A percentile compares a stretch with the other conserved stretches of the same genome.
phyloP scores from a whole-genome alignment of 2,797 vertebrate genomes.

The Diceros bicornis region DNA sequence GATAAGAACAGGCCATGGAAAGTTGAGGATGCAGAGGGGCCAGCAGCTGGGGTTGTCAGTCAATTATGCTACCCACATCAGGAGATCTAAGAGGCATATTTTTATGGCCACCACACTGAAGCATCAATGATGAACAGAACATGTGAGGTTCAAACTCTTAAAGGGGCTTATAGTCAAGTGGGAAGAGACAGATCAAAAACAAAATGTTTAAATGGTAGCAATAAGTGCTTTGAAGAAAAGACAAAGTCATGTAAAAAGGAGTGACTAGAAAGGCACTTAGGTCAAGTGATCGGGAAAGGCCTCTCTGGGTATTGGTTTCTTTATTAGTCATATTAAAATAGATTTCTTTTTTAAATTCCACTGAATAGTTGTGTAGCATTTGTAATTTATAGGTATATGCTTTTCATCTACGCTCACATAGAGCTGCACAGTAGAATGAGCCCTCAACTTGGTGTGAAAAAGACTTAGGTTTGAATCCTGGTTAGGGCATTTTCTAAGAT shows the following conservation, averaged over 20 bases:
- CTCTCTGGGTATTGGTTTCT: background rate
- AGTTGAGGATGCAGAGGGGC: background rate
- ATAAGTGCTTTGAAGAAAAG: background rate
- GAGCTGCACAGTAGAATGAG: background rate
- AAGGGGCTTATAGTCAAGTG: background rate
- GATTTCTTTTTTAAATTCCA: background rate
- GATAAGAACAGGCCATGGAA: background rate
- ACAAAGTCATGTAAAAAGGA: background rate
- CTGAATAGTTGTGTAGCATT: background rate
- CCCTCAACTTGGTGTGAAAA: background rate
- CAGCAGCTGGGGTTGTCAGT: background rate
- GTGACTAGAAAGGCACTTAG: background rate
- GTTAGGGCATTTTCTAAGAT: background rate
- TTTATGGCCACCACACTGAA: background rate
- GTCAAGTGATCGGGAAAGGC: background rate
- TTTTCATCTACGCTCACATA: background rate
- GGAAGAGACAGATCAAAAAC: slow-evolving; percentile 9
- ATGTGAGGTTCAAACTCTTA: background rate
- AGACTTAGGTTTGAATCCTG: background rate
- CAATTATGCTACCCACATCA: background rate
- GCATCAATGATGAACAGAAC: background rate
- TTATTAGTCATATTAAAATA: background rate
- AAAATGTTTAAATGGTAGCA: background rate
- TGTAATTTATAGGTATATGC: background rate
- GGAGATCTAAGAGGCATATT: background rate